Evolutionary conservation across 2,797 vertebrate species (phyloP).

Genomic region (Gastrophryne carolinensis): DNA sequence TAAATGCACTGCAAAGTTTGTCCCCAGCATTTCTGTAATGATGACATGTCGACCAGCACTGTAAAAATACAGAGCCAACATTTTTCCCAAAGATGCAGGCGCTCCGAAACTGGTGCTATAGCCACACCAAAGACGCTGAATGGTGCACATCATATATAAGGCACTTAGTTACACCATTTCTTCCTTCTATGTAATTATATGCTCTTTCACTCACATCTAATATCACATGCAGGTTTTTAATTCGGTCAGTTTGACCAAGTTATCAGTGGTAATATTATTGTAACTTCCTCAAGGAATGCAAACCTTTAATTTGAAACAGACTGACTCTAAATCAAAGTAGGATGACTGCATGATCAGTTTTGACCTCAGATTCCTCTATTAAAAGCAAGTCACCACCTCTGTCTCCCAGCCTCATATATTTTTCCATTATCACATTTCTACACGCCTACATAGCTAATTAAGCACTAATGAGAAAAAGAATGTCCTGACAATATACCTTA

Average conservation of each 20-base stretch:
- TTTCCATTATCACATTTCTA: conserved; percentile 28
- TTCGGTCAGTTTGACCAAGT: conserved; percentile 33
- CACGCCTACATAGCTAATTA: conserved; percentile 48
- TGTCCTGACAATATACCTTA: conserved; percentile 36
- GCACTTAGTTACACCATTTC: conserved; percentile 5
- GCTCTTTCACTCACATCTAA: conserved; percentile 35
- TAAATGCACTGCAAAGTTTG: too few relatives aligned
- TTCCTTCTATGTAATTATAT: conserved; percentile 17
- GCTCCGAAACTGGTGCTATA: too few relatives aligned
- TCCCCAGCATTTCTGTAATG: too few relatives aligned
- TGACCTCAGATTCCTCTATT: conserved; percentile 24
- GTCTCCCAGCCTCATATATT: conserved; percentile 32
- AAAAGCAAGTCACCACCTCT: conserved; percentile 17
- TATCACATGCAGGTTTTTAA: conserved; percentile 8
- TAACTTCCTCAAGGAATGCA: conserved; percentile 18
- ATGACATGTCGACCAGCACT: too few relatives aligned
- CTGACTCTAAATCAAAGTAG: conserved; percentile 5
- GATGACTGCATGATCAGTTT: background rate
- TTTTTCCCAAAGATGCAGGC: too few relatives aligned
- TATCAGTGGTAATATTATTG: conserved; percentile 27
- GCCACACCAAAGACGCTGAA: too few relatives aligned
- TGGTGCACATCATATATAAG: too few relatives aligned
- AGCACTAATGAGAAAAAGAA: conserved; percentile 43
- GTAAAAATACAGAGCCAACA: too few relatives aligned
- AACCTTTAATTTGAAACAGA: conserved; percentile 37